phyloP scores from a whole-genome alignment of 2,797 vertebrate species.

The Numenius phaeopus region DNA sequence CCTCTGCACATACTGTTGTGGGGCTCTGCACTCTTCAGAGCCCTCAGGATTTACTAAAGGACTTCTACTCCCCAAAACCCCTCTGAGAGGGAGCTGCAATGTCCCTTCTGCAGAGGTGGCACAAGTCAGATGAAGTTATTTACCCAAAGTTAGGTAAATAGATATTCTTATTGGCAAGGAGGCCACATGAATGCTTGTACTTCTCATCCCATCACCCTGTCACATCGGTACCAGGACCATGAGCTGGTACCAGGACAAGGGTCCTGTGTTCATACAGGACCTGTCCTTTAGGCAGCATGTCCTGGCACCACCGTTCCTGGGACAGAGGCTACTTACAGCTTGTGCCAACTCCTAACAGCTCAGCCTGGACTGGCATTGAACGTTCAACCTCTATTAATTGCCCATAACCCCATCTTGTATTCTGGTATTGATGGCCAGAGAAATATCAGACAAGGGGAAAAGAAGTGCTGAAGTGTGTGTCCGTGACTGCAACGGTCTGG shows the following conservation, averaged over 20 bases:
- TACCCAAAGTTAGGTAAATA: not conserved
- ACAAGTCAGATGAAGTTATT: not conserved
- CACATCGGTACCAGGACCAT: not conserved
- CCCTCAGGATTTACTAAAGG: not conserved
- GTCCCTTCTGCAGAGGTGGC: accelerated
- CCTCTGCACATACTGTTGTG: accelerated
- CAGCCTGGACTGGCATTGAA: not conserved
- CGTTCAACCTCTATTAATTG: not conserved
- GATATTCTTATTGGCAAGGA: not conserved
- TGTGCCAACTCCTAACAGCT: not conserved
- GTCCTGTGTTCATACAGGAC: not conserved
- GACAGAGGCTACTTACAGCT: not conserved
- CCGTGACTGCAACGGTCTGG: not conserved
- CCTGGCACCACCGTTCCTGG: not conserved
- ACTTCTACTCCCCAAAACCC: not conserved
- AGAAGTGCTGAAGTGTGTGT: not conserved
- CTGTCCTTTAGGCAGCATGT: not conserved
- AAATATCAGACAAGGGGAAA: not conserved
- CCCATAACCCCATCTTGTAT: not conserved
- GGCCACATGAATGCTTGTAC: accelerated
- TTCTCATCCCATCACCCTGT: not conserved
- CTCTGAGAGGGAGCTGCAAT: not conserved
- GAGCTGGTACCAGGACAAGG: not conserved
- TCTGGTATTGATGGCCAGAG: not conserved
- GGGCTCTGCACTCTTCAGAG: not conserved